Evolutionary conservation across 2,888 invertebrate genomes (phyloP).

Genomic region (Melitaea athalia): DNA sequence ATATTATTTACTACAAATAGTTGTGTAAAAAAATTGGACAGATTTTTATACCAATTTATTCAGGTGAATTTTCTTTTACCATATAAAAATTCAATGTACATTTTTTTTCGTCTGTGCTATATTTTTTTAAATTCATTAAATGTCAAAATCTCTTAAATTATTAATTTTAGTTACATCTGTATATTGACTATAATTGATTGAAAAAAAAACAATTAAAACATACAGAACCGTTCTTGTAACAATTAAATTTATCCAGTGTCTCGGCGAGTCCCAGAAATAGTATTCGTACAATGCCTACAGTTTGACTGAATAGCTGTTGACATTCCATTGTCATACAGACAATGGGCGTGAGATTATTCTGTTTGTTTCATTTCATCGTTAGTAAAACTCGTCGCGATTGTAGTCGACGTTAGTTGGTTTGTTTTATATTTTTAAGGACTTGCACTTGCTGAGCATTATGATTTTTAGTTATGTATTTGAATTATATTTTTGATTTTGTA

Average conservation of each 20-base stretch:
- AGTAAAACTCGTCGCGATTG: constrained; percentile 36
- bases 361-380: constrained; percentile 48
- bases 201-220: background rate
- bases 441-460: background rate
- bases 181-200: background rate
- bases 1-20: no score
- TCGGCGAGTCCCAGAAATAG: constrained; percentile 42
- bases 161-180: background rate
- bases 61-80: no score
- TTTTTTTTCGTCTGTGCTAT: no score
- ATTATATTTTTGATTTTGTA: background rate
- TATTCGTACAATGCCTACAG: constrained; percentile 44
- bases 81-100: no score
- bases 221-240: constrained; percentile 27
- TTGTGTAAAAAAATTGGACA: no score
- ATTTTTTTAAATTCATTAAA: no score
- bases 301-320: constrained; percentile 51
- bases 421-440: constrained; percentile 28
- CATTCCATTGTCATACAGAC: constrained; percentile 51
- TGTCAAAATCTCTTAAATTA: no score
- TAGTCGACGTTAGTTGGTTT: constrained; percentile 32
- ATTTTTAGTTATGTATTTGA: background rate
- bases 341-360: constrained; percentile 48
- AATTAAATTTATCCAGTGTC: constrained; percentile 24
- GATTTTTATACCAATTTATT: no score